phyloP scores from a whole-genome alignment of 2,888 invertebrate species.

The Eupithecia insigniata region DNA sequence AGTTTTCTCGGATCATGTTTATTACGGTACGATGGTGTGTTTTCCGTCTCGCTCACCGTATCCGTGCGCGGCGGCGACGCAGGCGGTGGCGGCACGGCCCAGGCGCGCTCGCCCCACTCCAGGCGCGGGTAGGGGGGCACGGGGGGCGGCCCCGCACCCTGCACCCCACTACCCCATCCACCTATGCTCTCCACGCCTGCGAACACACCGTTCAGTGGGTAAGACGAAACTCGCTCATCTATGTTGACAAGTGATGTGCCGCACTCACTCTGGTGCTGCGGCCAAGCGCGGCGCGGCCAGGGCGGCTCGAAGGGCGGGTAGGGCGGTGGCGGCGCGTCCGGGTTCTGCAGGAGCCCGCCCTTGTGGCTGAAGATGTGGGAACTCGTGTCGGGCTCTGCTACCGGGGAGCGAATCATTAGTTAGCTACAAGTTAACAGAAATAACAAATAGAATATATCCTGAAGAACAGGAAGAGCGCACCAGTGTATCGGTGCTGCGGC shows the following conservation, averaged over 20 bases:
- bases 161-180: conserved; percentile 40
- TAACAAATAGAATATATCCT: too few species aligned
- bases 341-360: conserved; percentile 85
- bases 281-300: conserved; percentile 44
- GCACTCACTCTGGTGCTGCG: conserved; percentile 44
- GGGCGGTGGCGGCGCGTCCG: conserved; percentile 59
- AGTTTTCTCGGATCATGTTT: too few species aligned
- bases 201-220: conserved; percentile 15
- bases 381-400: conserved; percentile 34
- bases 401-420: neutral
- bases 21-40: neutral
- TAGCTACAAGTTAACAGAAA: neutral
- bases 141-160: conserved; percentile 43
- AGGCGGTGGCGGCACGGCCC: conserved; percentile 69
- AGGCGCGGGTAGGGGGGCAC: conserved; percentile 48
- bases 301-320: conserved; percentile 49
- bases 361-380: conserved; percentile 90
- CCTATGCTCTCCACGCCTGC: conserved; percentile 51
- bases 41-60: conserved; percentile 46
- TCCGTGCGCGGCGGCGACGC: conserved; percentile 43
- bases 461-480: neutral
- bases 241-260: neutral
- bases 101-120: conserved; percentile 67
- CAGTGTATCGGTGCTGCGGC: conserved; percentile 61
- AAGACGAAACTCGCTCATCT: neutral